Conservation (phyloP, 1,140 invertebrate species). For the Heliconius congener region DNA sequence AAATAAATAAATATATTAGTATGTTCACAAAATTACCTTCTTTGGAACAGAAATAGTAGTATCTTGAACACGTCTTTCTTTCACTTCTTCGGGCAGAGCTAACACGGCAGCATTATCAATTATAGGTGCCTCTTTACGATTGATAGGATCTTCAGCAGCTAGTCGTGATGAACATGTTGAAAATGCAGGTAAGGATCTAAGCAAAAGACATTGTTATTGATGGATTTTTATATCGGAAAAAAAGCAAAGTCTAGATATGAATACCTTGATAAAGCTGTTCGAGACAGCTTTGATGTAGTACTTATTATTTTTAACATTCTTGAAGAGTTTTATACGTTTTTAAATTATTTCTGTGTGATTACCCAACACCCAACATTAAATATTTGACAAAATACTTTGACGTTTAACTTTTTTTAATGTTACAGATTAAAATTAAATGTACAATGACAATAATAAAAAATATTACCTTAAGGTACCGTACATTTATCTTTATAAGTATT, state of each 20-base stretch:
- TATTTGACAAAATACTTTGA: slow-evolving; percentile 21
- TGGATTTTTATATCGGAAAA: background rate
- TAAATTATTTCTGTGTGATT: slow-evolving; percentile 44
- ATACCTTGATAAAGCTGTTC: slow-evolving; percentile 57
- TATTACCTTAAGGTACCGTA: background rate
- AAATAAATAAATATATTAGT: no score
- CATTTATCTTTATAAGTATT: background rate
- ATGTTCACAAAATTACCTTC: slow-evolving; percentile 55
- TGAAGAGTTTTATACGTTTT: slow-evolving; percentile 30
- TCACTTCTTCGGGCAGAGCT: slow-evolving; percentile 80
- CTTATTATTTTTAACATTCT: slow-evolving; percentile 62
- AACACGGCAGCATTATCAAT: slow-evolving; percentile 79
- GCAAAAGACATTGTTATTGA: slow-evolving; percentile 1
- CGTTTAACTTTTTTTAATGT: background rate
- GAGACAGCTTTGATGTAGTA: slow-evolving; percentile 48
- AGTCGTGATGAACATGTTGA: slow-evolving; percentile 51
- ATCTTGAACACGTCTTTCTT: slow-evolving; percentile 79
- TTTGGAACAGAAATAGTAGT: slow-evolving; percentile 82
- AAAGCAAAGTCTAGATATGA: background rate
- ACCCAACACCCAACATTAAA: slow-evolving; percentile 43
- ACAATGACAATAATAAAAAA: background rate
- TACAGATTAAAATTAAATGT: background rate
- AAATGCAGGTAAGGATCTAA: slow-evolving; percentile 60
- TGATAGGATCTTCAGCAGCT: slow-evolving; percentile 50
- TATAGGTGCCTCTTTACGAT: slow-evolving; percentile 72